phyloP scores from a whole-genome alignment of 2,888 invertebrate genomes.

The Ditula angustiorana region DNA sequence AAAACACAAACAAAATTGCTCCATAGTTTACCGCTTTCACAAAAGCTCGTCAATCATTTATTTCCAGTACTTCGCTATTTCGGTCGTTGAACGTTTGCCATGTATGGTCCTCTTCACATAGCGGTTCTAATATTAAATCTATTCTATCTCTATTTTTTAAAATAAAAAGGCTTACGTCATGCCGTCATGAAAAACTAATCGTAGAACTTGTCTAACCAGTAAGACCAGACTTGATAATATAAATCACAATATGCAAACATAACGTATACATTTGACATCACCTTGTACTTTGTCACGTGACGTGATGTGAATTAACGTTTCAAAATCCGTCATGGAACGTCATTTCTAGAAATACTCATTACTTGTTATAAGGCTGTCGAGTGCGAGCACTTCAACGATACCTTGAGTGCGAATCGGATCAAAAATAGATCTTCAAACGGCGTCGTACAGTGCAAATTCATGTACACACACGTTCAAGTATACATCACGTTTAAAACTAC shows the following conservation, averaged over 20 bases:
- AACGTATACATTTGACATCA: conserved; percentile 37
- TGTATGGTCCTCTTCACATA: not conserved
- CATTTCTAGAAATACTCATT: conserved; percentile 59
- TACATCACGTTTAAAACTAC: conserved; percentile 14
- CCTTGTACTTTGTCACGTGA: conserved; percentile 47
- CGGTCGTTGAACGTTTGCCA: not conserved
- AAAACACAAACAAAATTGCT: too few species aligned
- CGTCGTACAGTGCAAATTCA: conserved; percentile 12
- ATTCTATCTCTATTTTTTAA: not conserved
- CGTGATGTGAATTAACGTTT: conserved; percentile 55
- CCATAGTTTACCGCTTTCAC: too few species aligned
- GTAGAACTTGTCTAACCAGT: conserved; percentile 24
- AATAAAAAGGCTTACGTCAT: conserved; percentile 12
- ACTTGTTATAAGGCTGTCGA: conserved; percentile 30
- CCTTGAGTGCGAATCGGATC: conserved; percentile 17
- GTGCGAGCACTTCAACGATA: conserved; percentile 32
- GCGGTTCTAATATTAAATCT: not conserved
- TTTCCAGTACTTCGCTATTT: not conserved
- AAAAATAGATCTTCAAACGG: conserved; percentile 27
- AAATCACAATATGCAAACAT: conserved; percentile 26
- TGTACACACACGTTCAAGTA: conserved; percentile 2
- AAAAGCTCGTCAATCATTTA: not conserved
- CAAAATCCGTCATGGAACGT: conserved; percentile 54
- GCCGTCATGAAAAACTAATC: conserved; percentile 19
- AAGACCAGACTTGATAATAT: conserved; percentile 26